Percentiles rank a stretch among this genome's conserved stretches.
phyloP scores from a whole-genome alignment of 2,888 invertebrate genomes.

The Aphelenchoides bicaudatus region DNA sequence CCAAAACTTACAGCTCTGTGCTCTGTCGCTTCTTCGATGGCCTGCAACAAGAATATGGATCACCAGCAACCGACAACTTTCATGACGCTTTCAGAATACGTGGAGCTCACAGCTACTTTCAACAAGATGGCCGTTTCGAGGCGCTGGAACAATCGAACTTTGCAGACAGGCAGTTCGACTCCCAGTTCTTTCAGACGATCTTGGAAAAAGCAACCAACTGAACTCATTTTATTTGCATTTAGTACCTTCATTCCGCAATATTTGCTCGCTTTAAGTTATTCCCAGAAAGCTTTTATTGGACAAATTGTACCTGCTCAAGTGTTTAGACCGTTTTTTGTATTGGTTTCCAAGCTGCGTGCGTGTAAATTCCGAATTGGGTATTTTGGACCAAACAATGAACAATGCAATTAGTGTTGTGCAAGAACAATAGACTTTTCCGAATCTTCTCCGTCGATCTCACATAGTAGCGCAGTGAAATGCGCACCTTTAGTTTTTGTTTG shows the following conservation, averaged over 20 bases:
- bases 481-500: too few species aligned
- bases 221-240: neutral
- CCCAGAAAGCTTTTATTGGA: too few species aligned
- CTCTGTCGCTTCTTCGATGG: conserved; percentile 59
- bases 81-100: conserved; percentile 36
- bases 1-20: conserved; percentile 40
- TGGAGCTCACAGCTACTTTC: conserved; percentile 39
- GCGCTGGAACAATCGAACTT: conserved; percentile 25
- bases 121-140: conserved; percentile 31
- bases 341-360: too few species aligned
- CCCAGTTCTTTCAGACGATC: conserved; percentile 30
- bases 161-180: conserved; percentile 27
- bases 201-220: conserved; percentile 11
- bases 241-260: conserved; percentile 1
- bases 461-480: too few species aligned
- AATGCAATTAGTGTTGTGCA: too few species aligned
- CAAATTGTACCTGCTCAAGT: too few species aligned
- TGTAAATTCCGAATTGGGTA: too few species aligned
- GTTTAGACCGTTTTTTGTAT: too few species aligned
- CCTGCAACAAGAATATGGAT: conserved; percentile 43
- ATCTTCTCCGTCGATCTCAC: too few species aligned
- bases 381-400: too few species aligned
- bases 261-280: too few species aligned
- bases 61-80: conserved; percentile 35
- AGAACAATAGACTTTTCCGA: too few species aligned